These are phyloP conservation scores for Heliconius hortense DNA, from an alignment of 2,888 invertebrate genomes.

Conservation along the genomic window DNA sequence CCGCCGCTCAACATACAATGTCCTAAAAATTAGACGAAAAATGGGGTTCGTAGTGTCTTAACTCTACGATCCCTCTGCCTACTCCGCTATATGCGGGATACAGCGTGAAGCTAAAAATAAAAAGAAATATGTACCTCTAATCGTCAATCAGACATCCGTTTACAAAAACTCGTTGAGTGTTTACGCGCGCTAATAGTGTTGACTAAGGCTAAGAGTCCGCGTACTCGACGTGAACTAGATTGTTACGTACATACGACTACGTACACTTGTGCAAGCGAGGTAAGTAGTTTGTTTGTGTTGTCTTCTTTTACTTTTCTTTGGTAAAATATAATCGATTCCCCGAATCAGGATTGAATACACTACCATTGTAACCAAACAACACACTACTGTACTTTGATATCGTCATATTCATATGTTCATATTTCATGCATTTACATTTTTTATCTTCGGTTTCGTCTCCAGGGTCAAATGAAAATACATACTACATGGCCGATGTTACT, in stretches of 20 bases:
- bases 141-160: slow-evolving; percentile 12
- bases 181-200: slow-evolving; percentile 29
- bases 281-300: background rate
- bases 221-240: slow-evolving; percentile 12
- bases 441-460: too few relatives aligned
- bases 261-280: background rate
- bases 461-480: too few relatives aligned
- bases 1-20: background rate
- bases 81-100: background rate
- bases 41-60: background rate
- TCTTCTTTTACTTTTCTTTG: too few relatives aligned
- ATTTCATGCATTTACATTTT: too few relatives aligned
- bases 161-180: slow-evolving; percentile 24
- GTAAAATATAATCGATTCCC: too few relatives aligned
- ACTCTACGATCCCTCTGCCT: background rate
- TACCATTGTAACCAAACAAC: too few relatives aligned
- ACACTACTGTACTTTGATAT: too few relatives aligned
- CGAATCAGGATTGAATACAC: background rate
- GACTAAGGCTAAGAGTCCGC: slow-evolving; percentile 22
- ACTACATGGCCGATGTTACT: too few relatives aligned
- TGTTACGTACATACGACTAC: slow-evolving; percentile 4
- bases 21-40: background rate
- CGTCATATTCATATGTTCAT: too few relatives aligned
- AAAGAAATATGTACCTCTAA: background rate
- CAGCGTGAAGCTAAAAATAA: background rate